A percentile compares a stretch with the other conserved stretches of the same genome.
phyloP scores from a whole-genome alignment of 2,888 invertebrate species.

The Nephrocerus scutellatus region DNA sequence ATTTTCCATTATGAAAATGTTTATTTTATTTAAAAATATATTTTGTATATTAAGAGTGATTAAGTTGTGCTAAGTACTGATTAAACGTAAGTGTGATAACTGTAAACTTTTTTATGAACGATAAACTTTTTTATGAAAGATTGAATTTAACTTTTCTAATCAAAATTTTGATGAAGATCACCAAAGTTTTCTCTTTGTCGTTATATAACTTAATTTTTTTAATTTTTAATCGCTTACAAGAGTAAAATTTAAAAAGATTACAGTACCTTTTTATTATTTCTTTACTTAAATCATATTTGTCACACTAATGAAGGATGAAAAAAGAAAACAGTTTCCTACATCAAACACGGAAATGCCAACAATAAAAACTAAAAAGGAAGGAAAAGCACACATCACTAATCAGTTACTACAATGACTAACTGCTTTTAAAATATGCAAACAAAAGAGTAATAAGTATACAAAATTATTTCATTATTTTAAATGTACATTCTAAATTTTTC shows the following conservation, averaged over 20 bases:
- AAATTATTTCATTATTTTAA: slow-evolving; percentile 18
- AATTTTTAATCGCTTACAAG: slow-evolving; percentile 6
- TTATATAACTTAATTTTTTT: slow-evolving; percentile 22
- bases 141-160: slow-evolving; percentile 34
- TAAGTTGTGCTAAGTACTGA: slow-evolving; percentile 49
- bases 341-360: slow-evolving; percentile 7
- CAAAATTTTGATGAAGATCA: slow-evolving; percentile 30
- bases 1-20: slow-evolving; percentile 20
- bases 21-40: too few species aligned
- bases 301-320: slow-evolving; percentile 18
- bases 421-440: slow-evolving; percentile 14
- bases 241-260: slow-evolving; percentile 15
- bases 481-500: slow-evolving; percentile 9
- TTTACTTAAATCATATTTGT: slow-evolving; percentile 16
- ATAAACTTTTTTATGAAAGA: slow-evolving; percentile 24
- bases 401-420: slow-evolving; percentile 14
- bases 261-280: slow-evolving; percentile 13
- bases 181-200: slow-evolving; percentile 20
- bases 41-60: slow-evolving; percentile 21
- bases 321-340: slow-evolving; percentile 4
- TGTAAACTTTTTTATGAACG: slow-evolving; percentile 18
- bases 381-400: slow-evolving; percentile 22
- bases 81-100: slow-evolving; percentile 47
- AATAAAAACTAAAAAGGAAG: slow-evolving; percentile 7
- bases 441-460: too few species aligned